phyloP scores from a whole-genome alignment of 2,888 invertebrate genomes.

The Galerucella nymphaeae region DNA sequence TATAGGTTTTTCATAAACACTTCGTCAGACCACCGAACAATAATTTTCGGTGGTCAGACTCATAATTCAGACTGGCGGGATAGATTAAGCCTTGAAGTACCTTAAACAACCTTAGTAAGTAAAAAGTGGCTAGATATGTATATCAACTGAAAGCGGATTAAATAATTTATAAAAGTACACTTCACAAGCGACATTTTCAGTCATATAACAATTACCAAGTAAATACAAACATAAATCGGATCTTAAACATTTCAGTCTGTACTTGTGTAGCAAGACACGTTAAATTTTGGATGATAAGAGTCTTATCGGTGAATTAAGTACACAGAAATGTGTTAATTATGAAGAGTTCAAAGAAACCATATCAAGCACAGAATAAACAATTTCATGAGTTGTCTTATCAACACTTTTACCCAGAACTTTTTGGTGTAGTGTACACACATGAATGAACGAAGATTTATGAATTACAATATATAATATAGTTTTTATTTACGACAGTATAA shows the following conservation, averaged over 20 bases:
- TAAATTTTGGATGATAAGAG: constrained; percentile 23
- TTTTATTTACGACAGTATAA: constrained; percentile 16
- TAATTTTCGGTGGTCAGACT: no score
- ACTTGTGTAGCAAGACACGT: constrained; percentile 10
- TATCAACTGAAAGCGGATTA: no score
- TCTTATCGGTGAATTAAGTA: constrained; percentile 22
- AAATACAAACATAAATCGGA: not conserved
- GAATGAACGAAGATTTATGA: constrained; percentile 32
- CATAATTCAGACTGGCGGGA: no score
- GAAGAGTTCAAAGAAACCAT: constrained; percentile 34
- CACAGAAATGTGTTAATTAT: constrained; percentile 27
- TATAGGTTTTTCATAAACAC: no score
- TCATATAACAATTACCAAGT: not conserved
- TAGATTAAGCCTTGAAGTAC: no score
- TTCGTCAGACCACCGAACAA: no score
- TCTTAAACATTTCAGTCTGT: constrained; percentile 5
- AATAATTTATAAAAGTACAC: not conserved
- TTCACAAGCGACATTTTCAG: not conserved
- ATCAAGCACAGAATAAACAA: constrained; percentile 32
- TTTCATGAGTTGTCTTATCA: constrained; percentile 24
- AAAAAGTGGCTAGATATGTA: no score
- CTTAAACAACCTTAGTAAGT: no score
- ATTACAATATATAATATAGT: constrained; percentile 10
- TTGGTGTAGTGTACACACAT: constrained; percentile 19
- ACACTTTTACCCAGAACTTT: constrained; percentile 15